Evolutionary conservation across 2,888 invertebrate genomes (phyloP), one percentile per base, ranked within the genome.

Genomic region (Junonia oenone): DNA sequence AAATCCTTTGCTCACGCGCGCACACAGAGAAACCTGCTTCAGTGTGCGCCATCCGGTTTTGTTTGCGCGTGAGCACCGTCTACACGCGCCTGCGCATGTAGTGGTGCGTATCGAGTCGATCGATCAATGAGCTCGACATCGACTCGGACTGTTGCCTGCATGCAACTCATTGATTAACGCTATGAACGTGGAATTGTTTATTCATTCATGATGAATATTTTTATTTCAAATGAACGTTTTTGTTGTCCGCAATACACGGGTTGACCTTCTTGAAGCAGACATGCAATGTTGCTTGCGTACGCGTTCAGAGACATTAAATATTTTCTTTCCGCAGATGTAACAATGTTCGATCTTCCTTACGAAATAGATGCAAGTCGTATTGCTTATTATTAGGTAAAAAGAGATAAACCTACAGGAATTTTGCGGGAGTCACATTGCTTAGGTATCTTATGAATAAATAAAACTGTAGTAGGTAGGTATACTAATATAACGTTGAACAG

Each of bases 161-260:
- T 89, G 86, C 87, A 83, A 88, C 83, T 88, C 89, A 90, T 90
- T 90, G 88, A 90, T 90, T 89, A 86, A 88, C 85, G 84, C 83
- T 87, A 88, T 86, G 87, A 85, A 85, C 88, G 86, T 84, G 81
- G 83, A 88, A 87, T 89, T 88, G 87, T 85, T 87, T 85, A 86
- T 88, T 88, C 90, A 89, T 90, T 90, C 88, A 88, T 83, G 76
- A 83, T 82, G 76, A 81, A 85, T 86, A 87, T 76, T 86, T 83
- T 83, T 82, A 82, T 85, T 79, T 78, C 66, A 80, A 81, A 81
- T 75, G 65, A 69, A 76, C 68, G 72, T 78, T 81, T 79, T 78
- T 76, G 71, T 75, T 74, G 71, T 70, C 68, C 68, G 68, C 70
- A 70, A 72, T 70, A 68, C 64, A 67, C 57, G 56, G 59, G 63